Conservation (phyloP, 1,140 invertebrate genomes). For the Lysiphlebus fabarum region DNA sequence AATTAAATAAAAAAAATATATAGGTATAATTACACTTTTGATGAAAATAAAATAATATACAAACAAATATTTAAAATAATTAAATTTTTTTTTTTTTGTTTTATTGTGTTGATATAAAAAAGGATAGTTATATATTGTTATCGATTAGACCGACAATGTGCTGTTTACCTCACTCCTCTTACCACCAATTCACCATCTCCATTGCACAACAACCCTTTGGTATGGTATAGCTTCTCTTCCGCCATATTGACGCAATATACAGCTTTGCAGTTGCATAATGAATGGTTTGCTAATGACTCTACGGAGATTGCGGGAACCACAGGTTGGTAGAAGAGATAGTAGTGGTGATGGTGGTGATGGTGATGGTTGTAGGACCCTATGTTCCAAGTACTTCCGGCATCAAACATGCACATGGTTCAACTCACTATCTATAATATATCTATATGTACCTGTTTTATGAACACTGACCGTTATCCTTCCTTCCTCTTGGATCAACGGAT, state of each 20-base stretch:
- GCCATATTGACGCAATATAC: constrained; percentile 49
- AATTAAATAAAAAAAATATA: no score
- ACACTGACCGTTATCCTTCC: constrained; percentile 8
- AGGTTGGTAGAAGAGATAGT: constrained; percentile 24
- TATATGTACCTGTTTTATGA: neutral
- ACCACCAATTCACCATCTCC: constrained; percentile 8
- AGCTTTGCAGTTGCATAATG: constrained; percentile 48
- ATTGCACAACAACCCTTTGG: neutral
- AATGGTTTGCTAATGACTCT: constrained; percentile 51
- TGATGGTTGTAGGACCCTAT: constrained; percentile 30
- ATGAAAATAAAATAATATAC: no score
- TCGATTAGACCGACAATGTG: constrained; percentile 49
- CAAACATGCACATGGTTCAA: constrained; percentile 39
- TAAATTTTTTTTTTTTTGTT: no score
- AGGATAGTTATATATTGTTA: constrained; percentile 38
- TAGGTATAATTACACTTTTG: no score
- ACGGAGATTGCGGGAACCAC: constrained; percentile 49
- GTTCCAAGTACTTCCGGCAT: constrained; percentile 45
- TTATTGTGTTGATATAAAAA: constrained; percentile 30
- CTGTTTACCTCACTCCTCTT: constrained; percentile 23
- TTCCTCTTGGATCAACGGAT: neutral
- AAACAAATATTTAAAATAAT: no score
- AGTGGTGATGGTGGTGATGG: constrained; percentile 29
- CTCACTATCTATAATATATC: no score
- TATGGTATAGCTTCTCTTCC: constrained; percentile 8